phyloP scores from a whole-genome alignment of 2,888 invertebrate genomes.

The Macrosoma leucophasiata region DNA sequence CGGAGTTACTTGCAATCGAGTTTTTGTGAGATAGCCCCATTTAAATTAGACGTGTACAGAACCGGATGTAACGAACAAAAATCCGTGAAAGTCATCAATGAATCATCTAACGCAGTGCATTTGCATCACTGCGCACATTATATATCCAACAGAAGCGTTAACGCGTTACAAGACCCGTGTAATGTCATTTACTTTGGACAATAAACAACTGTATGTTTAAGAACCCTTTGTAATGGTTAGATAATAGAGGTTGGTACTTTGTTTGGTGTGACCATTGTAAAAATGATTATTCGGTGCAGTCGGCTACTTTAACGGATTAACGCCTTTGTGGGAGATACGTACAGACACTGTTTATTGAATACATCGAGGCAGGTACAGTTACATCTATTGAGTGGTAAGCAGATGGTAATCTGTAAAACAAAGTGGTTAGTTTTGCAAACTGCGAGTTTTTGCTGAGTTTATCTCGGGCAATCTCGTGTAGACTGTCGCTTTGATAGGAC shows the following conservation, averaged over 20 bases:
- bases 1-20: too few relatives aligned
- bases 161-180: conserved; percentile 45
- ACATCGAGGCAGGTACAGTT: conserved; percentile 62
- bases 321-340: conserved; percentile 42
- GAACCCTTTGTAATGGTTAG: conserved; percentile 47
- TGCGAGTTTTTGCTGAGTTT: conserved; percentile 31
- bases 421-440: conserved; percentile 58
- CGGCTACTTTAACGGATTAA: conserved; percentile 73
- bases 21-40: too few relatives aligned
- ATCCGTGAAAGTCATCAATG: conserved; percentile 33
- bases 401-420: conserved; percentile 71
- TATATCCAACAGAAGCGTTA: conserved; percentile 49
- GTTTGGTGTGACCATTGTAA: conserved; percentile 55
- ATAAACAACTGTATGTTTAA: conserved; percentile 36
- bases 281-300: conserved; percentile 42
- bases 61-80: conserved; percentile 31
- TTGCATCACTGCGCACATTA: conserved; percentile 60
- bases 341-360: conserved; percentile 41
- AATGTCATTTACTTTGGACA: conserved; percentile 56
- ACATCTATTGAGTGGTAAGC: conserved; percentile 58
- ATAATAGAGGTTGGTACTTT: conserved; percentile 51
- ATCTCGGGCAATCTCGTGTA: conserved; percentile 28
- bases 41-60: conserved; percentile 27
- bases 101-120: conserved; percentile 39
- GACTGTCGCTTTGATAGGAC: conserved; percentile 40